A percentile compares a stretch with the other conserved stretches of the same genome.
Conservation (phyloP, 2,113 vertebrate species). For the Menura novaehollandiae region DNA sequence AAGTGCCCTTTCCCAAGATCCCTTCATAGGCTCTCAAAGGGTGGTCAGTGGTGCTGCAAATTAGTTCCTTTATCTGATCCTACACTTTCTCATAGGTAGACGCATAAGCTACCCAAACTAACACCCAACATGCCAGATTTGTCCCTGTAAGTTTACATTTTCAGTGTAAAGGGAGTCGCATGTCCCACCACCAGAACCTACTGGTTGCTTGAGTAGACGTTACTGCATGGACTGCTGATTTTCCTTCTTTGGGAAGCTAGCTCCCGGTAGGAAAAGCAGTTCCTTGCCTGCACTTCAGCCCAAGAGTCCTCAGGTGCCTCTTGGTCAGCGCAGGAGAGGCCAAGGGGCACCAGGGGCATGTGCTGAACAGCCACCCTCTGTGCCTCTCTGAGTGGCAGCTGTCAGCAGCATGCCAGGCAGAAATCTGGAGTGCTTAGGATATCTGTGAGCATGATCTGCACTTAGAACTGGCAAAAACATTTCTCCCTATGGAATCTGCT, state of each 20-base stretch:
- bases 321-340: neutral
- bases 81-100: rapidly evolving
- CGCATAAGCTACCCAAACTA: neutral
- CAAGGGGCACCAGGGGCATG: neutral
- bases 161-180: neutral
- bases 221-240: neutral
- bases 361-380: neutral
- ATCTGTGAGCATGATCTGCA: neutral
- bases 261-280: neutral
- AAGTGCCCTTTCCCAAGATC: neutral
- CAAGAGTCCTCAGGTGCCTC: neutral
- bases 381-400: neutral
- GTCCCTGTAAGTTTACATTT: neutral
- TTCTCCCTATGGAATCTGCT: neutral
- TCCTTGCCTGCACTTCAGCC: neutral
- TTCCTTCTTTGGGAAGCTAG: neutral
- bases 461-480: neutral
- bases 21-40: neutral
- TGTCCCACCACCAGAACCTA: neutral
- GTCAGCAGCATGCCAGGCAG: neutral
- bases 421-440: neutral
- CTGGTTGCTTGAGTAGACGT: neutral
- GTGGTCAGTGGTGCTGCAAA: neutral
- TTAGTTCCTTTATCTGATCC: neutral
- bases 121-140: neutral